Percentiles rank a stretch among this genome's conserved stretches.
Conservation (phyloP, 1,140 invertebrate species). For the Ceratosolen solmsi region DNA sequence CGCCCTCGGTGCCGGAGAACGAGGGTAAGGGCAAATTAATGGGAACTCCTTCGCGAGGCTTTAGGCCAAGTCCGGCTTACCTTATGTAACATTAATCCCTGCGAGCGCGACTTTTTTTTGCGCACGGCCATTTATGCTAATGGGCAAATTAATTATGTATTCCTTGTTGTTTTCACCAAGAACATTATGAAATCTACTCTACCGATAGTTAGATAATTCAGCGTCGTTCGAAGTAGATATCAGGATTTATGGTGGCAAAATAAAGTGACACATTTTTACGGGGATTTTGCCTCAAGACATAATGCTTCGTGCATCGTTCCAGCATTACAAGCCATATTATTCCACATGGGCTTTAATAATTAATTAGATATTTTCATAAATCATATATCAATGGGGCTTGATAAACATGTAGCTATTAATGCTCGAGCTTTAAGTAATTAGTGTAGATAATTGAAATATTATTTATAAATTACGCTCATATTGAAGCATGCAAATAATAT, state of each 20-base stretch:
- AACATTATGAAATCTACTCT: slow-evolving; percentile 2
- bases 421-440: too few relatives aligned
- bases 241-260: background rate
- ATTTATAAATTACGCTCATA: too few relatives aligned
- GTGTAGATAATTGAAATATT: too few relatives aligned
- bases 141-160: background rate
- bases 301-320: too few relatives aligned
- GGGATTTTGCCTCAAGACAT: too few relatives aligned
- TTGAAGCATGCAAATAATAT: too few relatives aligned
- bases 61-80: background rate
- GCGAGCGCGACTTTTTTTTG: background rate
- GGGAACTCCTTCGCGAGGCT: background rate
- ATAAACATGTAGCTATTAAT: too few relatives aligned
- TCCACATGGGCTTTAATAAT: too few relatives aligned
- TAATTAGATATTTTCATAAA: too few relatives aligned
- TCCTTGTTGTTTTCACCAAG: background rate
- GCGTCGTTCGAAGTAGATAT: background rate
- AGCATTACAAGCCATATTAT: too few relatives aligned
- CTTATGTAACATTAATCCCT: background rate
- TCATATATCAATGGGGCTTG: too few relatives aligned
- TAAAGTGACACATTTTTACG: background rate
- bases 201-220: background rate
- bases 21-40: background rate
- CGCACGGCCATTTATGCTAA: background rate
- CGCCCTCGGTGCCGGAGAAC: background rate